Evolutionary conservation across 2,797 vertebrate species (phyloP).

Genomic region (Poecilia velifera): DNA sequence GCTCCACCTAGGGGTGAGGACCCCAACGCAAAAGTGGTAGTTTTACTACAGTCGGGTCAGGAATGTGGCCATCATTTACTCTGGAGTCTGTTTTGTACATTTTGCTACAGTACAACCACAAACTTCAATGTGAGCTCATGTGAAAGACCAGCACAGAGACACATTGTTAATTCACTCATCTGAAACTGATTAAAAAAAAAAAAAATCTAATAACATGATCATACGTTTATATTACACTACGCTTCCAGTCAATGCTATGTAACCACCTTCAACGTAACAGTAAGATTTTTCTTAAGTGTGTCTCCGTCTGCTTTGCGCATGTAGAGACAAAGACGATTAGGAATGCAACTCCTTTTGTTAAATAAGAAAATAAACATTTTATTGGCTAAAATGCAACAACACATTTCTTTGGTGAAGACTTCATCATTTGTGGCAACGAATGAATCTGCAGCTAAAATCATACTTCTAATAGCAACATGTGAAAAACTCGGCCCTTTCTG

Average conservation of each 20-base stretch:
- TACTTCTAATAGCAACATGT: too few relatives aligned
- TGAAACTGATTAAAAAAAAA: not conserved
- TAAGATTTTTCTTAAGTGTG: not conserved
- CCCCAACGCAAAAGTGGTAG: not conserved
- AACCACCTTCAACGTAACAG: not conserved
- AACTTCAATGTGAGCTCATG: not conserved
- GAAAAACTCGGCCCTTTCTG: too few relatives aligned
- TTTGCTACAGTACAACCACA: not conserved
- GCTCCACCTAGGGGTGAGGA: conserved; percentile 61
- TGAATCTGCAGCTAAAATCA: too few relatives aligned
- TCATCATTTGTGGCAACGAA: too few relatives aligned
- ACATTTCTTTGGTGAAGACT: too few relatives aligned
- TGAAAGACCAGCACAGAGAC: not conserved
- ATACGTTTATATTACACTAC: not conserved
- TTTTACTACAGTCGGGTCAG: not conserved
- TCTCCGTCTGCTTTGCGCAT: not conserved
- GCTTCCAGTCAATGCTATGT: not conserved
- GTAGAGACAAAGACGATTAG: not conserved
- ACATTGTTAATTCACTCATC: not conserved
- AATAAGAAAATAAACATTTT: too few relatives aligned
- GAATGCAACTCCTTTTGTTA: not conserved
- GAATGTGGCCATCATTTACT: not conserved
- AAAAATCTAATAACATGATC: not conserved
- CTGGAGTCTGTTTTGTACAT: not conserved
- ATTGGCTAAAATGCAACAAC: too few relatives aligned